phyloP scores from a whole-genome alignment of 2,113 vertebrate genomes.

The Potamarius usumacintae region DNA sequence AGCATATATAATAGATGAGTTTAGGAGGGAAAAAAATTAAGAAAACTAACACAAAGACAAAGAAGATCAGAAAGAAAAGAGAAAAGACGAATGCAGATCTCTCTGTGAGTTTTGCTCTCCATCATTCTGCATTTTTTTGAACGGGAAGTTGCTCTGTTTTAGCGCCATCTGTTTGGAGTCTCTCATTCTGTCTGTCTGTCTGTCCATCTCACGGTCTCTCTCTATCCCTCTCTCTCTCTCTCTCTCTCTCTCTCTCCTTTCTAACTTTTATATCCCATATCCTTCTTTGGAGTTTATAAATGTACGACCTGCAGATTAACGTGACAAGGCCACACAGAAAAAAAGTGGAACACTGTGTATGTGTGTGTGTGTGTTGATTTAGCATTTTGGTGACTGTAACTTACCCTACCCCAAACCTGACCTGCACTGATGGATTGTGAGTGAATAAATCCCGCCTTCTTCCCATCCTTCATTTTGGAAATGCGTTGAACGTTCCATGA shows the following conservation, averaged over 20 bases:
- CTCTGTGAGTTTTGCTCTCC: slow-evolving; percentile 51
- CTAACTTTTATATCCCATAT: neutral
- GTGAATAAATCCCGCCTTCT: neutral
- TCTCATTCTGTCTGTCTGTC: neutral
- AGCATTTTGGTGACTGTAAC: neutral
- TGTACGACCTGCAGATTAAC: neutral
- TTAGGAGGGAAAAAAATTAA: neutral
- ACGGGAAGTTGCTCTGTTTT: slow-evolving; percentile 63
- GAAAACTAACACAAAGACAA: neutral
- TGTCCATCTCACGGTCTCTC: neutral
- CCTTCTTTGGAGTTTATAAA: neutral
- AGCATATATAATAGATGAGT: too few species aligned
- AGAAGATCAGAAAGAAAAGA: neutral
- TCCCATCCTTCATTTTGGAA: neutral
- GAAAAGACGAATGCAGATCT: neutral
- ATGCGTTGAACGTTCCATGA: neutral
- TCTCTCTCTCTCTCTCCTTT: neutral
- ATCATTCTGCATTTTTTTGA: slow-evolving; percentile 68
- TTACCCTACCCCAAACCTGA: neutral
- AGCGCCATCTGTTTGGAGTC: slow-evolving; percentile 7
- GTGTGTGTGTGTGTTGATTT: neutral
- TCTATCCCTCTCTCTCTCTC: neutral
- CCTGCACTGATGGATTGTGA: slow-evolving; percentile 6
- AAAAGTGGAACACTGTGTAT: neutral
- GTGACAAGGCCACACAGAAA: neutral